phyloP scores from a whole-genome alignment of 1,140 invertebrate genomes.

The Hylaeus anthracinus region DNA sequence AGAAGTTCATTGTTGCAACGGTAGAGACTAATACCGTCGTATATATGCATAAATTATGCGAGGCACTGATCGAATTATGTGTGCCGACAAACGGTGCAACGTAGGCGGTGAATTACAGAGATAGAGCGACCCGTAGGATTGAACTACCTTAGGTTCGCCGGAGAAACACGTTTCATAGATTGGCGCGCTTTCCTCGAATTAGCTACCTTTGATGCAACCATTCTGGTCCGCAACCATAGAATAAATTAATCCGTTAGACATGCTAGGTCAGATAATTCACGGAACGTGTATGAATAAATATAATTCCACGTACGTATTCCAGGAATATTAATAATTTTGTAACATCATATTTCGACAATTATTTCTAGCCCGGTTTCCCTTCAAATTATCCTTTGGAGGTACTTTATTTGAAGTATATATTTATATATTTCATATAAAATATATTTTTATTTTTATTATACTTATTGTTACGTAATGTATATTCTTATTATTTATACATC shows the following conservation, averaged over 20 bases:
- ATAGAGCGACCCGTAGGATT: neutral
- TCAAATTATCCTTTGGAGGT: no score
- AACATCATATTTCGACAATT: no score
- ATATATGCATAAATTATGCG: neutral
- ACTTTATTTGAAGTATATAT: no score
- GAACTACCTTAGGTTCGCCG: neutral
- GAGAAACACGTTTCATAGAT: neutral
- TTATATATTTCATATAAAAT: no score
- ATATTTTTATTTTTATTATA: no score
- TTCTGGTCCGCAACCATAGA: neutral
- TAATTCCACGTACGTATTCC: no score
- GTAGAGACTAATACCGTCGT: neutral
- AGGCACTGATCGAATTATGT: neutral
- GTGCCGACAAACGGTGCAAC: neutral
- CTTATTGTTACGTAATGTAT: no score
- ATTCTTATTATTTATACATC: no score
- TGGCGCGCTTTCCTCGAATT: conserved; percentile 8
- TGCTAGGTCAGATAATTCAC: no score
- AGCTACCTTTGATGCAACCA: conserved; percentile 12
- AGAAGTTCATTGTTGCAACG: neutral
- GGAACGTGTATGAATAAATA: no score
- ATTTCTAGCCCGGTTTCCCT: no score
- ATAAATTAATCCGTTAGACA: neutral
- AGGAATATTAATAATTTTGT: no score
- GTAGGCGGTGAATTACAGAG: neutral